phyloP scores from a whole-genome alignment of 2,113 vertebrate genomes.

The Phaetusa simplex region DNA sequence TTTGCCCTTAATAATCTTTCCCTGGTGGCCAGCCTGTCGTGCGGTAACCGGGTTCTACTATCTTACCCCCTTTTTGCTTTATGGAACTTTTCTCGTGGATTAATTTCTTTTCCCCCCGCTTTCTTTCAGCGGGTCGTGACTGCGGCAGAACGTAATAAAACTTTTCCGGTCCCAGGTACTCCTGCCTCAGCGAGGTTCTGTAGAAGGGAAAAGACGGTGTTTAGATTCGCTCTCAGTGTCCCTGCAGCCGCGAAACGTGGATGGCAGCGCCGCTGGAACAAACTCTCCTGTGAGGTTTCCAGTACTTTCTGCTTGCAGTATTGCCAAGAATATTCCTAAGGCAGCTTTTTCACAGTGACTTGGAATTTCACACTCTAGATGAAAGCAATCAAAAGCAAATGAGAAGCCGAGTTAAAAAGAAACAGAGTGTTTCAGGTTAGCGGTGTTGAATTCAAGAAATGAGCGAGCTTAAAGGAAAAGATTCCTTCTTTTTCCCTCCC shows the following conservation, averaged over 20 bases:
- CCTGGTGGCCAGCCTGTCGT: background rate
- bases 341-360: conserved; percentile 15
- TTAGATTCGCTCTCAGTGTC: background rate
- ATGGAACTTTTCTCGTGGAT: background rate
- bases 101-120: no score
- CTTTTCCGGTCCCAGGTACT: background rate
- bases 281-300: conserved; percentile 21
- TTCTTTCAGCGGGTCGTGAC: background rate
- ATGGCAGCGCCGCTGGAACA: conserved; percentile 49
- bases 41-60: background rate
- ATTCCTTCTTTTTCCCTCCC: background rate
- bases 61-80: background rate
- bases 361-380: conserved; percentile 46
- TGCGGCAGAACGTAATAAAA: background rate
- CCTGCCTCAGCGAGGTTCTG: background rate
- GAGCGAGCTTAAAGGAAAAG: background rate
- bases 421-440: background rate
- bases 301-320: conserved; percentile 11
- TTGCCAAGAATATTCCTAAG: conserved; percentile 45
- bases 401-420: background rate
- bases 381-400: conserved; percentile 32
- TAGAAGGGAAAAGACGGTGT: background rate
- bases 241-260: conserved; percentile 34
- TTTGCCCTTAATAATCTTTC: background rate
- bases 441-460: background rate